A percentile compares a stretch with the other conserved stretches of the same genome.
Evolutionary conservation across 2,113 vertebrate species (phyloP).

Genomic region (Trochalopteron elliotii): DNA sequence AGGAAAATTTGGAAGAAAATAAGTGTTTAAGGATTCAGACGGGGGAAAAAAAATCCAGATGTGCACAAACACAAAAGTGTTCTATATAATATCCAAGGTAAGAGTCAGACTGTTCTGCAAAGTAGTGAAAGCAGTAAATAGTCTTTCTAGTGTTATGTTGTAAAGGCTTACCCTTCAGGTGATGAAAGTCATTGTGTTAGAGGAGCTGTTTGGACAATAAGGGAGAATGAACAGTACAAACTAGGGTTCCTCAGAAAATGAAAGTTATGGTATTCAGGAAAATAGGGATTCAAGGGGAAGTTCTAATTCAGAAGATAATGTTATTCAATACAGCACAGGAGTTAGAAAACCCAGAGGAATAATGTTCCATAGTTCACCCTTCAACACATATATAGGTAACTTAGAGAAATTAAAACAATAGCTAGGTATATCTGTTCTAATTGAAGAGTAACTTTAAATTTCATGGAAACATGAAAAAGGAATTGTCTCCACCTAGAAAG

Average conservation of each 20-base stretch:
- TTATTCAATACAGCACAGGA: neutral
- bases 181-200: neutral
- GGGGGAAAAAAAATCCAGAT: neutral
- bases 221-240: neutral
- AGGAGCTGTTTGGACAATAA: neutral
- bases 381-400: neutral
- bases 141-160: neutral
- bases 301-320: neutral
- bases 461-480: neutral
- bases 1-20: neutral
- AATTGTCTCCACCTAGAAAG: neutral
- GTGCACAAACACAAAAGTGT: rapidly evolving
- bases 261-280: neutral
- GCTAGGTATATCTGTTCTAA: neutral
- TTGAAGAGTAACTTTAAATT: neutral
- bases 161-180: neutral
- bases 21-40: neutral
- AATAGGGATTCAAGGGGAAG: neutral
- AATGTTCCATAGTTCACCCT: neutral
- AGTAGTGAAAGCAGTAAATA: neutral
- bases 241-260: neutral
- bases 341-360: neutral
- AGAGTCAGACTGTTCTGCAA: neutral
- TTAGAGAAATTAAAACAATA: neutral
- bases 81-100: neutral